phyloP scores from a whole-genome alignment of 2,888 invertebrate genomes.

The Ormyrus labotus region DNA sequence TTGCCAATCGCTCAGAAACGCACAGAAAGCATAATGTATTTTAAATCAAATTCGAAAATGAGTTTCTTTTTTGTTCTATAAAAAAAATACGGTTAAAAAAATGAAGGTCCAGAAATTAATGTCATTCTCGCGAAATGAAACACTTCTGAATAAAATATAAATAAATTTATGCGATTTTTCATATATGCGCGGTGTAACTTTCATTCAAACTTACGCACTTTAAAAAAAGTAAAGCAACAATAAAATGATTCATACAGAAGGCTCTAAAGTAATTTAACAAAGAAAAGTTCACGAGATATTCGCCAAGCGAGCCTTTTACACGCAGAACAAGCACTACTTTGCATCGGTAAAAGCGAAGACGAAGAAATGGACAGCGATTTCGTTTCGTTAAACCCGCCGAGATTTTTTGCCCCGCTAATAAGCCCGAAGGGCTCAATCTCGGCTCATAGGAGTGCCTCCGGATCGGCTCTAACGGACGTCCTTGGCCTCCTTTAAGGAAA shows the following conservation, averaged over 20 bases:
- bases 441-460: slow-evolving; percentile 18
- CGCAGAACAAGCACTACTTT: background rate
- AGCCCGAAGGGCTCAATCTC: slow-evolving; percentile 34
- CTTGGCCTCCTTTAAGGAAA: slow-evolving; percentile 28
- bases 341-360: background rate
- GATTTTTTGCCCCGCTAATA: slow-evolving; percentile 1
- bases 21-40: too few species aligned
- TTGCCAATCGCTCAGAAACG: too few species aligned
- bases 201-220: too few species aligned
- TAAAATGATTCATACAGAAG: background rate
- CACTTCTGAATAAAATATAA: too few species aligned
- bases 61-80: too few species aligned
- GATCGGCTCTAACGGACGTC: slow-evolving; percentile 31
- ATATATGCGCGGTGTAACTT: too few species aligned
- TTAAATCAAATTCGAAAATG: too few species aligned
- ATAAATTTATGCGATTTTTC: too few species aligned
- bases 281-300: background rate
- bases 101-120: too few species aligned
- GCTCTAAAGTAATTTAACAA: background rate
- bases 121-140: too few species aligned
- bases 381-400: slow-evolving; percentile 6
- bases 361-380: slow-evolving; percentile 22
- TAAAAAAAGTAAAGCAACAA: too few species aligned
- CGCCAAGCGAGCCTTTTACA: background rate
- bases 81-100: too few species aligned